phyloP scores from a whole-genome alignment of 2,888 invertebrate genomes.

The Boloria selene region DNA sequence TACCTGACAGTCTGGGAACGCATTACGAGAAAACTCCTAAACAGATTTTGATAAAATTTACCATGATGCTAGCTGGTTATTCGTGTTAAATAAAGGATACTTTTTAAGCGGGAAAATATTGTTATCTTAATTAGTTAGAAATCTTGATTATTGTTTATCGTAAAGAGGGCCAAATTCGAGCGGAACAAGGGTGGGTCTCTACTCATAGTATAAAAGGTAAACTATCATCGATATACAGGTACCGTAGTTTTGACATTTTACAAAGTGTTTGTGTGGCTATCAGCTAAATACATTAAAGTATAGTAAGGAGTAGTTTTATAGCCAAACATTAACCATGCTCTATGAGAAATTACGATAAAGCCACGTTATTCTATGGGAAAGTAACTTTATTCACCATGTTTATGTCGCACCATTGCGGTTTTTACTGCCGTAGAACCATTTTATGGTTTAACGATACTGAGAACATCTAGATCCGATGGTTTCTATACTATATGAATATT shows the following conservation, averaged over 20 bases:
- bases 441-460: conserved; percentile 43
- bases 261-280: too few relatives aligned
- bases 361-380: conserved; percentile 26
- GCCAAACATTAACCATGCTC: conserved; percentile 23
- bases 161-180: too few relatives aligned
- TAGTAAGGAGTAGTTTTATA: conserved; percentile 21
- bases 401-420: conserved; percentile 48
- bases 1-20: too few relatives aligned
- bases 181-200: too few relatives aligned
- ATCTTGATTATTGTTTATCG: too few relatives aligned
- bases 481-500: background rate
- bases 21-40: too few relatives aligned
- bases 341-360: conserved; percentile 40
- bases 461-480: conserved; percentile 11
- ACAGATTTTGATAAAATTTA: too few relatives aligned
- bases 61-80: too few relatives aligned
- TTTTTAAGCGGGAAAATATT: too few relatives aligned
- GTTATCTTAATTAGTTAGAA: too few relatives aligned
- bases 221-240: background rate
- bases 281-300: conserved; percentile 3
- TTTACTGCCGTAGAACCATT: conserved; percentile 58
- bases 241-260: background rate
- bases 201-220: too few relatives aligned
- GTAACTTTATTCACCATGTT: conserved; percentile 51
- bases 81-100: too few relatives aligned